Evolutionary conservation across 2,888 invertebrate species (phyloP), one percentile per base, ranked within the genome.

Genomic region (Drosophila austrosaltans): DNA sequence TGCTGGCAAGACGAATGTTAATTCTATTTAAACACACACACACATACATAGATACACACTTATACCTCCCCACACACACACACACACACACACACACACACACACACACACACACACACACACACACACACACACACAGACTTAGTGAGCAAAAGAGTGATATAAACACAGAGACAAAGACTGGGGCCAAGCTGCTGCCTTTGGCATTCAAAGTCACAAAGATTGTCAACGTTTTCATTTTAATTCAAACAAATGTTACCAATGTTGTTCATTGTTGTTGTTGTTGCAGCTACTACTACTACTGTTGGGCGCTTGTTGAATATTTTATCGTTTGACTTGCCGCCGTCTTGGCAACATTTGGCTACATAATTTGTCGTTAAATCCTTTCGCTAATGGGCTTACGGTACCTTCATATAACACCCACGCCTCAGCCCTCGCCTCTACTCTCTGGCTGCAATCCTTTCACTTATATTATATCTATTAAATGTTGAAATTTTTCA

Each of bases 211-310:
- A 84, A 84, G 84, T 82, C 84, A 77, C 75, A 79, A 79, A 76
- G 75, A 86, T 82, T 86, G 87, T 86, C 87, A 87, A 81, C 83
- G 81, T 89, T 89, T 90, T 80, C 84, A 81, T 84, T 89, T 90
- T 86, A 90, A 88, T 87, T 85, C 82, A 79, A 88, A 83, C 86
- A 90, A 88, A 84, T 78, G 87, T 86, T 87, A 72, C 76, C 78
- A 81, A 86, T 87, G 89, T 87, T 87, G 16, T 78, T 79, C 82
- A 82, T 84, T 82, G 80, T 78, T 76, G 71, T 72, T 77, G 76
- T 30, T 77, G 64, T 53, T 69, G 66, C 44, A 57, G 44, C 54
- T 69, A 63, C 63, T 77, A 63, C 63, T 77, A 59, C 70, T 67
- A 72, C 71, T 78, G 12, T 25, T 12, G 48, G 7, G 48, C 74